Conservation (phyloP, 2,888 invertebrate genomes). For the Chironomus tentans region DNA sequence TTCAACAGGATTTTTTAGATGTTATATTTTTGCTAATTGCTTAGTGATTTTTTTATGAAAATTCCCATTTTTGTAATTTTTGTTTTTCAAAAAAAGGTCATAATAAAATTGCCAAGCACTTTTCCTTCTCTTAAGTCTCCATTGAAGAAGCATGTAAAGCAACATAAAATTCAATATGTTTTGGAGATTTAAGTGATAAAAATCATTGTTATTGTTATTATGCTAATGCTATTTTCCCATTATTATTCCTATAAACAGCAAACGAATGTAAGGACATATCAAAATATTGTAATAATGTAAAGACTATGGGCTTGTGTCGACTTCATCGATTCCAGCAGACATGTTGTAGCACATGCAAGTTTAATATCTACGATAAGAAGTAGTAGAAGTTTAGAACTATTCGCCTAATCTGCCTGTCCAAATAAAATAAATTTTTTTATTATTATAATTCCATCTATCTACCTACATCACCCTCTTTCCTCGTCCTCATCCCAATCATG, state of each 20-base stretch:
- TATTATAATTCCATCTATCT: background rate
- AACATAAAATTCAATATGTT: background rate
- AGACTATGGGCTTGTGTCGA: slow-evolving; percentile 80
- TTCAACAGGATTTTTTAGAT: background rate
- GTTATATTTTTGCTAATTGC: too few relatives aligned
- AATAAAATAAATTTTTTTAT: background rate
- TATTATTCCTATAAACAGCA: slow-evolving; percentile 38
- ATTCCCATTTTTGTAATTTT: too few relatives aligned
- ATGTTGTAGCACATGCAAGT: slow-evolving; percentile 75
- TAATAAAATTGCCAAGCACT: too few relatives aligned
- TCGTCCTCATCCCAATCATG: too few relatives aligned
- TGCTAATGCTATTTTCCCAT: slow-evolving; percentile 28
- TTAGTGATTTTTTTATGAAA: too few relatives aligned
- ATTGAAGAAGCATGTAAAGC: too few relatives aligned
- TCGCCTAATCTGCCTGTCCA: background rate
- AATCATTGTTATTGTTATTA: background rate
- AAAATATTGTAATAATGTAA: slow-evolving; percentile 77
- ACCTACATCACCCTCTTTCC: background rate
- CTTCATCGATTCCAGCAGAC: slow-evolving; percentile 72
- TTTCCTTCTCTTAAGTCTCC: too few relatives aligned
- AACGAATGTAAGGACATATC: slow-evolving; percentile 70
- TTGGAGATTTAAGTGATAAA: background rate
- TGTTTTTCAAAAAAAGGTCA: too few relatives aligned
- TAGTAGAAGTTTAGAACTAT: slow-evolving; percentile 9
- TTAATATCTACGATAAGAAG: slow-evolving; percentile 30